Evolutionary conservation across 2,888 invertebrate species (phyloP), one percentile per base, ranked within the genome.

Genomic region (Lomographa bimaculata): DNA sequence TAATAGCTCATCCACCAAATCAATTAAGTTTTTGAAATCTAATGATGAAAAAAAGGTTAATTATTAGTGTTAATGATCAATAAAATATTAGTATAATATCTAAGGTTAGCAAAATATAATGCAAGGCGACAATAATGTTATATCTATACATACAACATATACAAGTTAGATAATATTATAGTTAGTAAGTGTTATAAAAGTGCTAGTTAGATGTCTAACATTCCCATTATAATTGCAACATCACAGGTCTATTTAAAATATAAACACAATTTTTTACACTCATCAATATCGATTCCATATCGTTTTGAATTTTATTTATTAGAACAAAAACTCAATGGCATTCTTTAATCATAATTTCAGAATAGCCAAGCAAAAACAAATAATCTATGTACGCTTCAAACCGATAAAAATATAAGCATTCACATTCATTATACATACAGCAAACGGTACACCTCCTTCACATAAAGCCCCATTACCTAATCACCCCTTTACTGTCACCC

Each of bases 171-270:
- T 41, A 41, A 24, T 26, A n/a, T 26, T 8, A 23, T 10, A 11
- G 7, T 33, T 17, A 21, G 26, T 39, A 7, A 20, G 7, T 32
- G 18, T 11, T 23, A 14, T 28, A 7, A 26, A 18, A n/a, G 7
- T 12, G 24, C 24, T 3, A 24, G 24, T 30, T 26, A 17, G 2
- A 27, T 37, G 26, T 25, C 8, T 26, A 17, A 32, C 32, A 43
- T 43, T 37, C 36, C 16, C 26, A 36, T 32, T 27, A 12, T 5
- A n/a, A 26, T 26, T 32, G 32, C 41, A 30, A 23, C 10, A 12
- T 8, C 8, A 42, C 42, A 43, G 42, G 42, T 42, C 42, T 43
- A 43, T 37, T 36, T 35, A 41, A 25, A 29, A 25, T n/a, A n/a
- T n/a, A n/a, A n/a, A n/a, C n/a, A n/a, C n/a, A n/a, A n/a, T n/a